phyloP scores from a whole-genome alignment of 2,797 vertebrate species.

The Esox lucius region DNA sequence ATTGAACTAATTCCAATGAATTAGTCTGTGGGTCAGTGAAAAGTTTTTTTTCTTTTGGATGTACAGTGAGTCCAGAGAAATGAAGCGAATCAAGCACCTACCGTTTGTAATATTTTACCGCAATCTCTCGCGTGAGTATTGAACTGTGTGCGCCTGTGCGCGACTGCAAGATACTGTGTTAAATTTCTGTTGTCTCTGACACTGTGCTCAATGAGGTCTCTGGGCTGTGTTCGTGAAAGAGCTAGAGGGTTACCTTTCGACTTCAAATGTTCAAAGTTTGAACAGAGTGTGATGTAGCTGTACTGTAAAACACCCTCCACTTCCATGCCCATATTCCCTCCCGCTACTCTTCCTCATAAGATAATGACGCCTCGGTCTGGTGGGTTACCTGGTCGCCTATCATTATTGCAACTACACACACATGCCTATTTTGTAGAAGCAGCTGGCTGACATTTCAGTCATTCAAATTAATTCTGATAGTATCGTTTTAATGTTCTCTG shows the following conservation, averaged over 20 bases:
- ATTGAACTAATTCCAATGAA: conserved; percentile 13
- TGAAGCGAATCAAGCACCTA: neutral
- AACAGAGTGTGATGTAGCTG: neutral
- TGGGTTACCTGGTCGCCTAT: neutral
- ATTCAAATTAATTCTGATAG: neutral
- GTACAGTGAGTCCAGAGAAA: neutral
- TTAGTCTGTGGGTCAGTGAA: conserved; percentile 11
- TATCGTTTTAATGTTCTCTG: neutral
- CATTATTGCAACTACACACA: neutral
- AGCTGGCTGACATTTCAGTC: neutral
- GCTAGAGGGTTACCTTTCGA: neutral
- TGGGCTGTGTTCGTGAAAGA: neutral
- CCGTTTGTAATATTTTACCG: conserved; percentile 15
- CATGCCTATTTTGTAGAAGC: neutral
- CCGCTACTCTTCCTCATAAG: neutral
- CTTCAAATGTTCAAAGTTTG: neutral
- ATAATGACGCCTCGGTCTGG: neutral
- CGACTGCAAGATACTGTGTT: neutral
- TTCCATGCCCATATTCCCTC: neutral
- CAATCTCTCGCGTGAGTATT: conserved; percentile 13
- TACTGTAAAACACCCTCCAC: neutral
- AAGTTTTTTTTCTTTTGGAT: neutral
- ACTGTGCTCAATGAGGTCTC: neutral
- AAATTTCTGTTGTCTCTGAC: neutral
- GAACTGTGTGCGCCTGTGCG: conserved; percentile 3